Evolutionary conservation across 2,888 invertebrate species (phyloP), one percentile per base, ranked within the genome.

Genomic region (Isoperla grammatica): DNA sequence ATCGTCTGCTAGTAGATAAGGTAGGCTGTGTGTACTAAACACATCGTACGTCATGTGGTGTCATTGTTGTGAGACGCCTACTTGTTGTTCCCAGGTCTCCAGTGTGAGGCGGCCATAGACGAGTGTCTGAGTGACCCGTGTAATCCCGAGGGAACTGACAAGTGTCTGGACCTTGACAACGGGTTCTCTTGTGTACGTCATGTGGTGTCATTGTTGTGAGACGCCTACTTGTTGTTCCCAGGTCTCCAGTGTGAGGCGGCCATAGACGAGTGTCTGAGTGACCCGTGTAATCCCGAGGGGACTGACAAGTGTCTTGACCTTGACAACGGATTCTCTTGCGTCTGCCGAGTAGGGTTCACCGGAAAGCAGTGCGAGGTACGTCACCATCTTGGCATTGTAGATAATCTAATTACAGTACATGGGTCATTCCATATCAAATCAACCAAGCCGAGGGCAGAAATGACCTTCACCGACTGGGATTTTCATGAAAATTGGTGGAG

Each of bases 101-200:
- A 93, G 70, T 95, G 95, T 71, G 95, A 95, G 75, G 92, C 93
- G 12, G 92, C 89, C 71, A 89, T 94, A 62, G 92, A 95, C 70
- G 95, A 95, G 74, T 95, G 95, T 70, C 76, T 92, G 56, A 90
- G 87, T 66, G 93, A 93, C 72, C 95, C 94, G 11, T 95, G 95
- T 75, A 91, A 87, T 70, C 86, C 92, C 0, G 83, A 88, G 50
- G 96, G 96, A 59, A 95, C 95, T 0, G 91, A 93, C 64, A 82
- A 85, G 61, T 97, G 97, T 69, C 78, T 93, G 17, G 95, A 97
- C 74, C 78, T 89, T 65, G 92, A 93, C 68, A 92, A 93, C 69
- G 88, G 87, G 71, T 95, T 83, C 70, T 78, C 85, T 64, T 98
- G 98, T 70, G n/a, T n/a, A n/a, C n/a, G n/a, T n/a, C n/a, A n/a